These are phyloP conservation scores for Thalassophryne amazonica DNA, from an alignment of 2,797 vertebrate genomes.

Conservation along the genomic window DNA sequence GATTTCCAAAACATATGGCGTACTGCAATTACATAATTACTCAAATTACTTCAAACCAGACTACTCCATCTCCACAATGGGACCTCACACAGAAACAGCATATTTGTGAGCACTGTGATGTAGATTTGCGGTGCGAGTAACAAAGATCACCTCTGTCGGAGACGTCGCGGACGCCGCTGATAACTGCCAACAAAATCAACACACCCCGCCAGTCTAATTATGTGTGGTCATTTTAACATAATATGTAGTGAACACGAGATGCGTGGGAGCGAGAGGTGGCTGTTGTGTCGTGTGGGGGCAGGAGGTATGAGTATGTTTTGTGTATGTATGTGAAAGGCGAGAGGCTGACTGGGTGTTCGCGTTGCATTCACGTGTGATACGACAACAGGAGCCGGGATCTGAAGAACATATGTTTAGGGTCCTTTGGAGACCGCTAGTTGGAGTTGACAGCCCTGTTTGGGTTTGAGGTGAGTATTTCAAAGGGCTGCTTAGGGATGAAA, in stretches of 20 bases:
- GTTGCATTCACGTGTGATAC: slow-evolving; percentile 43
- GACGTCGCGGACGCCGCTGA: slow-evolving; percentile 42
- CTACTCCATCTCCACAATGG: slow-evolving; percentile 13
- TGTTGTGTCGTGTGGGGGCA: slow-evolving; percentile 40
- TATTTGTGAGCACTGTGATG: slow-evolving; percentile 27
- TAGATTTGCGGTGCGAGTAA: slow-evolving; percentile 50
- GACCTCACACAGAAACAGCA: slow-evolving; percentile 39
- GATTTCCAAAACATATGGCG: slow-evolving; percentile 13
- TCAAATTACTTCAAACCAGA: slow-evolving; percentile 17
- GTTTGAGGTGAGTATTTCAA: slow-evolving; percentile 63
- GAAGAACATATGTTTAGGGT: slow-evolving; percentile 68
- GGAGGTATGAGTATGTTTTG: slow-evolving; percentile 12
- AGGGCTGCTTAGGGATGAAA: slow-evolving; percentile 57
- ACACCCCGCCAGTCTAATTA: slow-evolving; percentile 59
- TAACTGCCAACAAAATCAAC: slow-evolving; percentile 66
- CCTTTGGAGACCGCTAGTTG: slow-evolving; percentile 49
- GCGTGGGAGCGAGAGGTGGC: slow-evolving; percentile 65
- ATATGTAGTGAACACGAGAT: slow-evolving; percentile 69
- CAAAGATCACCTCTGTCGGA: slow-evolving; percentile 48
- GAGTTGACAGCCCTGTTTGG: slow-evolving; percentile 63
- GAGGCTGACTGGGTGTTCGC: slow-evolving; percentile 37
- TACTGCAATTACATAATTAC: slow-evolving; percentile 20
- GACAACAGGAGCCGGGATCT: slow-evolving; percentile 65
- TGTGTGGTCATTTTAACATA: slow-evolving; percentile 56
- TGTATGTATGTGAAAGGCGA: neutral